These are phyloP conservation scores for Vollenhovia emeryi DNA, from an alignment of 1,140 invertebrate genomes.

Conservation along the genomic window DNA sequence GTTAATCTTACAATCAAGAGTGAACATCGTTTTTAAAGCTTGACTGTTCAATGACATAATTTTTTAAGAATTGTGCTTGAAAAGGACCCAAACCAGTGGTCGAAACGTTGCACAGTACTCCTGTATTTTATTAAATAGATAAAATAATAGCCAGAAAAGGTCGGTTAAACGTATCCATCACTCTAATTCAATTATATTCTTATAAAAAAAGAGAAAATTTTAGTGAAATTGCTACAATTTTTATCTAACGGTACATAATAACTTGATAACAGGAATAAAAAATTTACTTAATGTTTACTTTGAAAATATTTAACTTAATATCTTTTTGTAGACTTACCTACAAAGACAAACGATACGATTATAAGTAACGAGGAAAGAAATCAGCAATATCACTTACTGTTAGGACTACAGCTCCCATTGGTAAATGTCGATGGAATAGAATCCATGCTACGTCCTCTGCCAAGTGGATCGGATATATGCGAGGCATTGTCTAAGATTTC, in stretches of 20 bases:
- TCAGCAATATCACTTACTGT: slow-evolving; percentile 84
- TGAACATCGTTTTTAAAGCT: too few species aligned
- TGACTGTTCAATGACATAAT: too few species aligned
- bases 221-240: neutral
- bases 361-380: neutral
- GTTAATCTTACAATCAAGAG: too few species aligned
- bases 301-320: neutral
- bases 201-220: neutral
- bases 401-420: slow-evolving; percentile 94
- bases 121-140: too few species aligned
- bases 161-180: too few species aligned
- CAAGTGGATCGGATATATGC: slow-evolving; percentile 87
- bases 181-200: neutral
- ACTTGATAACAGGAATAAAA: neutral
- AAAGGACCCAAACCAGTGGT: too few species aligned
- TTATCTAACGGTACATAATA: neutral
- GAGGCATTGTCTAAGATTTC: slow-evolving; percentile 86
- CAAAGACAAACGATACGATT: neutral
- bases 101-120: too few species aligned
- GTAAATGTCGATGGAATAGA: slow-evolving; percentile 95
- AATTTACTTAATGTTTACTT: neutral
- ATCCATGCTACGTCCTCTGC: slow-evolving; percentile 93
- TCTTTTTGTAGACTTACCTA: neutral
- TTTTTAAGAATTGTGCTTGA: too few species aligned
- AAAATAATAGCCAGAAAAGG: too few species aligned